Evolutionary conservation across 2,113 vertebrate genomes (phyloP).

Genomic region (Paralichthys olivaceus): DNA sequence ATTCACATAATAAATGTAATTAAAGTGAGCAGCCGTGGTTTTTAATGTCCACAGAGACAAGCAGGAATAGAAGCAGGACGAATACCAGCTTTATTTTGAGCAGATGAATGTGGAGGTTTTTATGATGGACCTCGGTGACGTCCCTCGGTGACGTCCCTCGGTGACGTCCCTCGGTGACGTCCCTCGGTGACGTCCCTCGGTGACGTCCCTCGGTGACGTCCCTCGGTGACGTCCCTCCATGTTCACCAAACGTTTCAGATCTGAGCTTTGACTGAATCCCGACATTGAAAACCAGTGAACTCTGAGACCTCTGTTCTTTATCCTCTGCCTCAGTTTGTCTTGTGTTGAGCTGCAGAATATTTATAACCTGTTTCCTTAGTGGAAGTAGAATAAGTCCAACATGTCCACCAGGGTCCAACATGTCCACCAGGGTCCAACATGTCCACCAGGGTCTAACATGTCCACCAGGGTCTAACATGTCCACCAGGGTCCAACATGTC

Average conservation of each 20-base stretch:
- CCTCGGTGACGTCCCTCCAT: no score
- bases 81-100: constrained; percentile 44
- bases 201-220: no score
- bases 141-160: no score
- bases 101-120: constrained; percentile 1
- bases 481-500: no score
- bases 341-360: constrained; percentile 39
- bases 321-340: constrained; percentile 26
- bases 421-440: no score
- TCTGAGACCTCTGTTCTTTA: not conserved
- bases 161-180: no score
- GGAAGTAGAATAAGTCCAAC: no score
- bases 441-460: no score
- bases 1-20: constrained; percentile 65
- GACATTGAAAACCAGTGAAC: constrained; percentile 25
- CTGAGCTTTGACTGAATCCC: constrained; percentile 10
- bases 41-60: constrained; percentile 47
- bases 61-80: constrained; percentile 63
- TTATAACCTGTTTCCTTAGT: constrained; percentile 39
- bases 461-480: no score
- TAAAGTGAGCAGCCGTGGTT: constrained; percentile 60
- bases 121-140: no score
- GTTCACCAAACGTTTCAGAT: constrained; percentile 6
- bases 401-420: no score
- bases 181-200: no score